Conservation (phyloP, 2,888 invertebrate genomes). For the Habroteleia sp. region DNA sequence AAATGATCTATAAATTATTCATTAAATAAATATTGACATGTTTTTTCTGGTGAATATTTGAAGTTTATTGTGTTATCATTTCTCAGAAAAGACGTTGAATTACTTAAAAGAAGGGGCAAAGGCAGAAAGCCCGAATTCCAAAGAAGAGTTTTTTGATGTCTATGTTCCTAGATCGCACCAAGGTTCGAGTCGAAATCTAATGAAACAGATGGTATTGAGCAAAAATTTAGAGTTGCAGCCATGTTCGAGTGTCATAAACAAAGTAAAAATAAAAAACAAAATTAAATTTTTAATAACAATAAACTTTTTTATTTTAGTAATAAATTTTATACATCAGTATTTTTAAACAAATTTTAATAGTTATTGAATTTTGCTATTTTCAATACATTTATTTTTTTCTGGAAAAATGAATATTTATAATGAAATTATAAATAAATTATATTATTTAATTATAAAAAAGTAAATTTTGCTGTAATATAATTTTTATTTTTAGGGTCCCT, state of each 20-base stretch:
- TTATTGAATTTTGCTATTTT: no score
- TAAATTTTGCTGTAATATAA: background rate
- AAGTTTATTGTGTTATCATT: no score
- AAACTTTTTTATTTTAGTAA: slow-evolving; percentile 5
- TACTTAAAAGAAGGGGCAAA: slow-evolving; percentile 38
- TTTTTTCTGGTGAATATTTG: no score
- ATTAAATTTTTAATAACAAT: slow-evolving; percentile 1
- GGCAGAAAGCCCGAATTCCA: slow-evolving; percentile 25
- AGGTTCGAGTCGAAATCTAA: background rate
- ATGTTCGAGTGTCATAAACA: no score
- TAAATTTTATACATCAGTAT: no score
- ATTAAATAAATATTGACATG: no score
- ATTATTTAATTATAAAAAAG: background rate
- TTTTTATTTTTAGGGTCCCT: slow-evolving; percentile 13
- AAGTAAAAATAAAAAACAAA: no score
- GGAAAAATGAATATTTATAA: no score
- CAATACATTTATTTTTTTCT: no score
- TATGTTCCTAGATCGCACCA: background rate
- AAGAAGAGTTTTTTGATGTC: background rate
- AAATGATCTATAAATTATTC: no score
- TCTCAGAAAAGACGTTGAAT: slow-evolving; percentile 33
- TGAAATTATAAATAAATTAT: no score
- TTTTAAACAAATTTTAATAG: no score
- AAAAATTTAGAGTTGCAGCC: slow-evolving; percentile 27
- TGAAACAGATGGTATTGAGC: slow-evolving; percentile 30